Base-by-base conservation (phyloP, 2,113 vertebrate species). In the Notarius lentiginosus region DNA sequence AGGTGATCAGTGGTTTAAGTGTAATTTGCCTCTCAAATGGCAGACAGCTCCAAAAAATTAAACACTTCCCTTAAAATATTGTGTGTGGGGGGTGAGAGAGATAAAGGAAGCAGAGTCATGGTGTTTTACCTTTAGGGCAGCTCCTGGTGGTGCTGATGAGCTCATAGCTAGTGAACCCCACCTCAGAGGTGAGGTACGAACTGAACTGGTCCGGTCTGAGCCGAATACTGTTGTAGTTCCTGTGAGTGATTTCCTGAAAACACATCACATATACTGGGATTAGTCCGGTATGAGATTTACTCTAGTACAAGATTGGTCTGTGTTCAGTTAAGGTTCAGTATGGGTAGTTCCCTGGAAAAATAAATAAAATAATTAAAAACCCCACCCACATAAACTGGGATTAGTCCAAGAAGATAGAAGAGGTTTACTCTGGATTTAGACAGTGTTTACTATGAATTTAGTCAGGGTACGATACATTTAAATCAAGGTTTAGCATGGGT, bases 101-200 rank as follows among this genome's bases (percentile, higher is more conserved):
- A 60, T 63, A 15, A 15, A 51, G 20, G 2, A 18, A 7, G 60
- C 15, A 24, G n/a, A 63, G 41, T 7, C 15, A 7, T 55, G 27
- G 27, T 56, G 53, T 34, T 12, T 41, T 12, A 97, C 97, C 97
- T 95, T 94, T 95, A 85, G 92, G 89, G 87, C 93, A 94, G 84
- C 66, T 92, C 56, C 90, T 90, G 20, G 95, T 92, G n/a, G 94
- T 92, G 41, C 93, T 95, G 83, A 96, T 90, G 34, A 96, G 93
- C 77, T 96, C 94, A 75, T 97, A 97, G 47, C 95, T 96, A 90
- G 91, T 95, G 94, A 97, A 98, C 60, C 97, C 97, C 24, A 97
- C 95, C 11, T 92, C 95, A n/a, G 96, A 94, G 0, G 94, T 96
- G 89, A 97, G 95, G 89, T 95, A 96, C 0, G 92, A 92, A 73